Base-by-base conservation (phyloP, 2,113 vertebrate species). In the Oplegnathus fasciatus region DNA sequence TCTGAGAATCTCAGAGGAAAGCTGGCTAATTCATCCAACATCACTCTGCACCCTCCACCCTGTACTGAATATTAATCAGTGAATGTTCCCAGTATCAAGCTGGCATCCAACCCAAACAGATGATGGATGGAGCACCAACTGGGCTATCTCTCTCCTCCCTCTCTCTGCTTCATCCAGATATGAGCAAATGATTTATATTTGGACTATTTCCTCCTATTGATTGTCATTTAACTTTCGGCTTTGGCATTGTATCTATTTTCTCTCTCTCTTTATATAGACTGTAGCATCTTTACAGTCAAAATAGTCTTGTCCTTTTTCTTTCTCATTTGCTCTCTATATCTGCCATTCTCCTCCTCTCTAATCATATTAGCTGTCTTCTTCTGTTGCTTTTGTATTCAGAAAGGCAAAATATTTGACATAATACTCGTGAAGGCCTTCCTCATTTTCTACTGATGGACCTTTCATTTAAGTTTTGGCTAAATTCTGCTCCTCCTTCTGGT, bases 1-100 rank as follows among this genome's bases (percentile, higher is more conserved):
- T 88, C 79, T 79, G 69, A 81, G 72, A 70, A 78, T 84, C 81
- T 88, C 76, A 79, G 52, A 73, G 84, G 73, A 89, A 90, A 93
- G 82, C 87, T 76, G 88, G 75, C 86, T 91, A 92, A 93, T 92
- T 93, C 89, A 80, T 89, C 90, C 81, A 75, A 72, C 87, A 88
- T 89, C 86, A 83, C 84, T 86, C 74, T 72, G 69, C 24, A 26
- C 57, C 84, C 82, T 86, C 85, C 68, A 89, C 84, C 85, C 92
- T 82, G 87, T 71, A 60, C 87, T 92, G 93, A 94, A 94, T 94
- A 95, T 94, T 91, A 92, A 94, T 92, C 90, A 94, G 91, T 37
- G 61, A 91, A 92, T 93, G 94, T 94, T 93, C 90, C 87, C 91
- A 92, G 86, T 82, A 88, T 93, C 90, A 92, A 91, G 87, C 84